These are phyloP conservation scores for Cygnus atratus DNA, from an alignment of 2,113 vertebrate genomes.

Conservation along the genomic window DNA sequence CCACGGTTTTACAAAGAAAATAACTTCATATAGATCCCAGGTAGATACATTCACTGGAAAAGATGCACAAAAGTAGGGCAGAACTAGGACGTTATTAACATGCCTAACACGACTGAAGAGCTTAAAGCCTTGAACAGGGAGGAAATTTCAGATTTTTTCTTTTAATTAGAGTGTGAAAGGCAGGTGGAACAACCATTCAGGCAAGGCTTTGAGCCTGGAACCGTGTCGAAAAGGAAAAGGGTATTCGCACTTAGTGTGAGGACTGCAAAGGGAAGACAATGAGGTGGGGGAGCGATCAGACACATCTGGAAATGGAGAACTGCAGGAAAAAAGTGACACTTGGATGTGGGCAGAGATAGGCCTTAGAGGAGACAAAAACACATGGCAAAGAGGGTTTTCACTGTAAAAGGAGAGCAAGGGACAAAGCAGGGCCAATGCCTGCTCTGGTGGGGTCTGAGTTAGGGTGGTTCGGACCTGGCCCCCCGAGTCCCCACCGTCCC, in stretches of 20 bases:
- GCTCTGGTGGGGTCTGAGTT: neutral
- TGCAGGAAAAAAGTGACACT: neutral
- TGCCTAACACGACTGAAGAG: neutral
- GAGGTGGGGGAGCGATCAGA: neutral
- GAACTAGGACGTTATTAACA: neutral
- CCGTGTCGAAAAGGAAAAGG: neutral
- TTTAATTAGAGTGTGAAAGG: neutral
- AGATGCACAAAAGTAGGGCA: neutral
- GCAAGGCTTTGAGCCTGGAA: neutral
- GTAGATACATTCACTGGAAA: neutral
- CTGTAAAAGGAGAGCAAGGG: neutral
- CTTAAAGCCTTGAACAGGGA: neutral
- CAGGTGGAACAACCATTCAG: neutral
- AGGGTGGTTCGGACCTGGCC: neutral
- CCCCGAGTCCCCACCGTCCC: neutral
- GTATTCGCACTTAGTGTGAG: neutral
- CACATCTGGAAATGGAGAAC: neutral
- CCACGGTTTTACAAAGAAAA: neutral
- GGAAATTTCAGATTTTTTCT: neutral
- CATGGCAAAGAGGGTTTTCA: neutral
- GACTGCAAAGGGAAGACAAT: neutral
- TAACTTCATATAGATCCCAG: neutral
- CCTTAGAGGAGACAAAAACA: neutral
- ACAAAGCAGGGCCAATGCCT: fast-evolving
- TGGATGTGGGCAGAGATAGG: neutral